Base-by-base conservation (phyloP, 1,140 invertebrate species). In the Hestina assimilis region DNA sequence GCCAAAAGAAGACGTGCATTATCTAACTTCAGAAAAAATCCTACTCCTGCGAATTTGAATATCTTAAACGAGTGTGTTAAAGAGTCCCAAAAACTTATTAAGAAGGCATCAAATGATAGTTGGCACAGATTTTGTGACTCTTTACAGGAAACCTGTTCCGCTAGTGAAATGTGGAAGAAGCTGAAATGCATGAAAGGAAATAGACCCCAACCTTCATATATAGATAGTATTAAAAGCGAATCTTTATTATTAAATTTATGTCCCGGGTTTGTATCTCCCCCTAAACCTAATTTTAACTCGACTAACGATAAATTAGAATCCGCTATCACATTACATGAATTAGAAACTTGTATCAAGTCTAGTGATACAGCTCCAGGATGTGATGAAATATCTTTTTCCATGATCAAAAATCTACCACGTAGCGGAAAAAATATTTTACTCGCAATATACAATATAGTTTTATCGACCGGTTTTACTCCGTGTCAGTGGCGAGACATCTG, bases 21-120 rank as follows among this genome's bases (percentile, higher is more conserved):
- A 20, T 8, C 35, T 4, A 24, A 24, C 19, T 43, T 54, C 33
- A 19, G 52, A 43, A 12, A 29, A 11, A 54, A 54, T 15, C 28
- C 41, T 31, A 54, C 20, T 23, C 52, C 52, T 4, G n/a, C 20
- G 12, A 54, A 54, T 8, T 54, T 43, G 4, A 17, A 54, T 31
- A 54, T 20, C 4, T 45, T 45, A 45, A 19, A 43, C 31, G 14
- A 45, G 20, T 33, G 33, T 14, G 23, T 33, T 19, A 9, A 5
- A 15, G 6, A 31, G 29, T 8, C 15, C 2, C 15, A 33, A 47
- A 15, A 7, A 11, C 24, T 31, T 19, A 29, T 19, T 1, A 1
- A n/a, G 4, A 29, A 31, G 29, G 45, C 45, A 19, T 29, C 29
- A 24, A 9, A 2, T 19, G 21, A 31, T 9, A 8, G 8, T 21